A percentile compares a stretch with the other conserved stretches of the same genome.
Conservation (phyloP, 2,113 vertebrate genomes). For the Xiphophorus maculatus region DNA sequence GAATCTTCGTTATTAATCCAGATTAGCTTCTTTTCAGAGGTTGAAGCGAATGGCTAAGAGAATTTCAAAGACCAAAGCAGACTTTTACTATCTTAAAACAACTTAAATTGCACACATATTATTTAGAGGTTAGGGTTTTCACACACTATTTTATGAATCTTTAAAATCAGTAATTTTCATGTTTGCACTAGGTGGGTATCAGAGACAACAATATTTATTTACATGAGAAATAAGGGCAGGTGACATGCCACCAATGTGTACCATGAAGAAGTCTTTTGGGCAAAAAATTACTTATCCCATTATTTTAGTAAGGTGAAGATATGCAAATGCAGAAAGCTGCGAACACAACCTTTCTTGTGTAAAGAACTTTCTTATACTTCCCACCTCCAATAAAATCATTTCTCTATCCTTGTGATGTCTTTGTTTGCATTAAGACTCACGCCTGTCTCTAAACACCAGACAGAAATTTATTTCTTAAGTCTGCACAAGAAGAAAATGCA, state of each 20-base stretch:
- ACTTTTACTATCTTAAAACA: not conserved
- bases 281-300: not conserved
- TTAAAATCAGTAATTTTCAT: not conserved
- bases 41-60: not conserved
- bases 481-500: too few relatives aligned
- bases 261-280: not conserved
- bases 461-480: too few relatives aligned
- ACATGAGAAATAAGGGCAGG: too few relatives aligned
- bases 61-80: not conserved
- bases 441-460: too few relatives aligned
- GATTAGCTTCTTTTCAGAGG: not conserved
- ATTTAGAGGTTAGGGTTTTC: not conserved
- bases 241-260: not conserved
- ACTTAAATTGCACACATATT: not conserved
- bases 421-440: too few relatives aligned
- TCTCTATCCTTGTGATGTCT: too few relatives aligned
- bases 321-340: too few relatives aligned
- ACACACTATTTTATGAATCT: not conserved
- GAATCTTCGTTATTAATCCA: not conserved
- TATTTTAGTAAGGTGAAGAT: too few relatives aligned
- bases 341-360: too few relatives aligned
- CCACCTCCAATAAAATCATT: too few relatives aligned
- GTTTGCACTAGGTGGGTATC: not conserved
- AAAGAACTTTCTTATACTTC: too few relatives aligned
- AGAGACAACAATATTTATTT: not conserved